Conservation (phyloP, 1,140 invertebrate species). For the Triops cancriformis region DNA sequence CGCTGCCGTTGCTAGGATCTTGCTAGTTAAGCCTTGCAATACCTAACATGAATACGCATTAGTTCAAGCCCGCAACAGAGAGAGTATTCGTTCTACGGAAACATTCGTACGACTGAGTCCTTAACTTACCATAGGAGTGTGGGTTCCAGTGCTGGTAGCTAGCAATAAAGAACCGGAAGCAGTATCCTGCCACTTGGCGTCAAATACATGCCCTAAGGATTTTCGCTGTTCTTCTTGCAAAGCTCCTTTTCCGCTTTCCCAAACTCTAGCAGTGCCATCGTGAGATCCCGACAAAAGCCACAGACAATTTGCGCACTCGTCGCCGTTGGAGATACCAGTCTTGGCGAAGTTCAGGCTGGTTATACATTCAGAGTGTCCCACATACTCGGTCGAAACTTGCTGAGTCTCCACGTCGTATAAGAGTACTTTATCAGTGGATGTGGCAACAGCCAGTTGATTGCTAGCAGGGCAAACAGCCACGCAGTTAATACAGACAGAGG, state of each 20-base stretch:
- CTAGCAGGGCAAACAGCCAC: slow-evolving; percentile 5
- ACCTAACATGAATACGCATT: background rate
- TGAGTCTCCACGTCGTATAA: slow-evolving; percentile 18
- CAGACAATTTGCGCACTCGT: background rate
- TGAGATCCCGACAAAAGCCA: background rate
- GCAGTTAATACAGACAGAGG: slow-evolving; percentile 16
- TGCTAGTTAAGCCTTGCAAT: background rate
- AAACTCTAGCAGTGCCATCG: background rate
- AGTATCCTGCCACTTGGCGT: background rate
- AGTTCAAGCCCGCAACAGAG: no score
- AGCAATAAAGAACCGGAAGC: background rate
- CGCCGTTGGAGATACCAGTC: background rate
- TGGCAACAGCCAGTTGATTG: slow-evolving; percentile 19
- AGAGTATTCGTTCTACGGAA: no score
- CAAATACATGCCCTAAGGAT: background rate
- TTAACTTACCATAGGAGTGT: background rate
- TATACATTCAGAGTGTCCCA: slow-evolving; percentile 22
- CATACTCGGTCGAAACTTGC: slow-evolving; percentile 18
- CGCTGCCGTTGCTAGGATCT: background rate
- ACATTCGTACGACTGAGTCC: no score
- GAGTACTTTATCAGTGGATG: slow-evolving; percentile 21
- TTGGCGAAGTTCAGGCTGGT: slow-evolving; percentile 1
- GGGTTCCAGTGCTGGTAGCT: background rate
- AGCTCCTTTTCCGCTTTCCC: background rate
- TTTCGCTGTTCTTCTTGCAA: background rate